phyloP scores from a whole-genome alignment of 2,797 vertebrate species.

The Crenichthys baileyi region DNA sequence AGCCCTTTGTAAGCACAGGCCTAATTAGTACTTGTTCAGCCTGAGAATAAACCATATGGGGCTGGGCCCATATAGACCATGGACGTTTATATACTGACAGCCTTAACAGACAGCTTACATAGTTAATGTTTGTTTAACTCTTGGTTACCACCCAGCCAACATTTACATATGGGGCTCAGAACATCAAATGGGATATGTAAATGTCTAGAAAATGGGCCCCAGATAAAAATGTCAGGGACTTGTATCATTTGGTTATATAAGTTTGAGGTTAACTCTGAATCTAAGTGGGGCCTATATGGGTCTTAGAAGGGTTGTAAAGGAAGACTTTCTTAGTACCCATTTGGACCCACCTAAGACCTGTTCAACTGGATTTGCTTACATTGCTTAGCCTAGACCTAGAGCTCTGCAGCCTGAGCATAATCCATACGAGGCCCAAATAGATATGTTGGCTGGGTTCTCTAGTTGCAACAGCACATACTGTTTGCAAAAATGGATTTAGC shows the following conservation, averaged over 20 bases:
- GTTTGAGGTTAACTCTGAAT: neutral
- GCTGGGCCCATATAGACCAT: too few relatives aligned
- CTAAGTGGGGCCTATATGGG: neutral
- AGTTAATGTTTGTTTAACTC: neutral
- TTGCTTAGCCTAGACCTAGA: neutral
- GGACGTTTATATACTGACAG: too few relatives aligned
- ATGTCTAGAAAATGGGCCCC: neutral
- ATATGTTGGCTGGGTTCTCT: neutral
- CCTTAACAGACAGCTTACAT: too few relatives aligned
- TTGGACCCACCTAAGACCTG: too few relatives aligned
- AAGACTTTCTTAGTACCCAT: too few relatives aligned
- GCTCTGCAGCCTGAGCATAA: neutral
- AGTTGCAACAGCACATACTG: neutral
- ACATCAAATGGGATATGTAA: neutral
- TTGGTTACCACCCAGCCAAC: neutral
- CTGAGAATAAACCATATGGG: too few relatives aligned
- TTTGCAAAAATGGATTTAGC: neutral
- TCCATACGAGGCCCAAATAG: neutral
- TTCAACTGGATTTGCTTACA: neutral
- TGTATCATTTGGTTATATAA: neutral
- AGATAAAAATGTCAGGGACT: neutral
- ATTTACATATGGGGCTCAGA: neutral
- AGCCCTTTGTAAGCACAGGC: neutral
- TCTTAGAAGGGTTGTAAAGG: neutral
- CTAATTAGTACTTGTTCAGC: too few relatives aligned